Conservation (phyloP, 1,140 invertebrate genomes). For the Apis mellifera region DNA sequence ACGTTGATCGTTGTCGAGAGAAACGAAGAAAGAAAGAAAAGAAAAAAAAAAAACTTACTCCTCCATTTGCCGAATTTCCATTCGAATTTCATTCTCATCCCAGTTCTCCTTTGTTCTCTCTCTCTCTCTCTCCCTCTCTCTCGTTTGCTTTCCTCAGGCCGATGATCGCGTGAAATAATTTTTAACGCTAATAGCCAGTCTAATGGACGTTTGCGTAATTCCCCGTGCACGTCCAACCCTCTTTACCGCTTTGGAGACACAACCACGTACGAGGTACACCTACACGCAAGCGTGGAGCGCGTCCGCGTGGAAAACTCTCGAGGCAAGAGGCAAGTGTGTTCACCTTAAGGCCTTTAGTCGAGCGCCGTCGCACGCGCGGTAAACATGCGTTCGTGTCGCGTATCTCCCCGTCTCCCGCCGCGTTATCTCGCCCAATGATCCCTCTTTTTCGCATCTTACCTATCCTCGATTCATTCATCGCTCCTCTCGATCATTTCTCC, state of each 20-base stretch:
- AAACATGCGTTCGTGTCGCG: constrained; percentile 40
- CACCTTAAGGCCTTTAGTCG: constrained; percentile 76
- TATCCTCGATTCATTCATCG: no score
- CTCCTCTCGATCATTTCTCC: no score
- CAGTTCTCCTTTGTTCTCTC: neutral
- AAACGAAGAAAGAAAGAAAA: no score
- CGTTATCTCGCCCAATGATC: neutral
- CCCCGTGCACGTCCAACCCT: constrained; percentile 56
- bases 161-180: constrained; percentile 36
- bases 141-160: neutral
- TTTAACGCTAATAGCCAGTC: constrained; percentile 38
- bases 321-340: constrained; percentile 66
- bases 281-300: constrained; percentile 61
- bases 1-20: no score
- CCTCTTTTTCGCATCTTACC: no score
- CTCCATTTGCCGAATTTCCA: no score
- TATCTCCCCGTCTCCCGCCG: neutral
- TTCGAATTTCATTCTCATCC: no score
- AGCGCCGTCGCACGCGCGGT: constrained; percentile 66
- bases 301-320: constrained; percentile 67
- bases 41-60: no score
- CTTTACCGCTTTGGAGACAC: constrained; percentile 17
- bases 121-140: neutral
- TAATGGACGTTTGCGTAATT: constrained; percentile 61
- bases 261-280: constrained; percentile 8